Conservation (phyloP, 2,888 invertebrate genomes). For the Drepanosiphum platanoidis region DNA sequence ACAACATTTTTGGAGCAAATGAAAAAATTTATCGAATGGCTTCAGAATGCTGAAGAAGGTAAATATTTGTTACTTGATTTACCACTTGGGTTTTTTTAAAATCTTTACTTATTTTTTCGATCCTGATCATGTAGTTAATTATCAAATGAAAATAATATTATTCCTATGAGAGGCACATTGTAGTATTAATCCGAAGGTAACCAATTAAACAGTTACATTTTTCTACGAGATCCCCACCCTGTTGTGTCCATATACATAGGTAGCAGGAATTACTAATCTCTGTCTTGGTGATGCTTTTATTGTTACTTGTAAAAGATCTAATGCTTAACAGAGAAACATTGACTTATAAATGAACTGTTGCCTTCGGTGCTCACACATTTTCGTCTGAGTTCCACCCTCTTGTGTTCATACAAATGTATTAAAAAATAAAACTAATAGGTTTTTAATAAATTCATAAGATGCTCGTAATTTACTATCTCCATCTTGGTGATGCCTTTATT, state of each 20-base stretch:
- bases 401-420: constrained; percentile 29
- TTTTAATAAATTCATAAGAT: background rate
- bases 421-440: background rate
- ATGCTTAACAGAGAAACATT: constrained; percentile 42
- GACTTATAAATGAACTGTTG: constrained; percentile 30
- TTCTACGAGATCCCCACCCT: constrained; percentile 16
- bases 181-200: too few relatives aligned
- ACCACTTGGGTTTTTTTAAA: too few relatives aligned
- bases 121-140: constrained; percentile 4
- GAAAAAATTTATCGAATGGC: constrained; percentile 97
- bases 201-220: background rate
- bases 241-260: constrained; percentile 2
- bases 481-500: constrained; percentile 35
- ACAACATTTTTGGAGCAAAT: constrained; percentile 98
- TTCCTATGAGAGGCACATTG: constrained; percentile 8
- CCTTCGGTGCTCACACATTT: constrained; percentile 60
- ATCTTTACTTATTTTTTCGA: background rate
- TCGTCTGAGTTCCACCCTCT: constrained; percentile 60
- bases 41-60: constrained; percentile 94
- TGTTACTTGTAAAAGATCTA: background rate
- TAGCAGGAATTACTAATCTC: background rate
- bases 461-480: background rate
- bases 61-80: too few relatives aligned
- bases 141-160: background rate
- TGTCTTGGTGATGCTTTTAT: constrained; percentile 37